These are phyloP conservation scores for Antigone vipio DNA, from an alignment of 2,113 vertebrate genomes.

Conservation along the genomic window DNA sequence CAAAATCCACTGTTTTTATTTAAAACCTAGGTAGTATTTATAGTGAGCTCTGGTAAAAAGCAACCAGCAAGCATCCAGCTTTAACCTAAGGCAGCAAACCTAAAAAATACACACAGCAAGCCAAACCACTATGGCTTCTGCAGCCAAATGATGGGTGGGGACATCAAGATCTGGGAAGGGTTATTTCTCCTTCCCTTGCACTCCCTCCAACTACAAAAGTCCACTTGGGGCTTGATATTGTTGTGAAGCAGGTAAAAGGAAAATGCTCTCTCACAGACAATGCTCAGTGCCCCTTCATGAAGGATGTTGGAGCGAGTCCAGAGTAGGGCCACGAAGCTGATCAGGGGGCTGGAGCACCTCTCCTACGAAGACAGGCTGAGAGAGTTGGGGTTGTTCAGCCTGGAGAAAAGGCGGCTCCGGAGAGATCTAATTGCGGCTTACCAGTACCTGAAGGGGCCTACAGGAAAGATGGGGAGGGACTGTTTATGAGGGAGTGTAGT, in stretches of 20 bases:
- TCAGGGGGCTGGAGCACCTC: too few relatives aligned
- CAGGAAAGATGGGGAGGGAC: too few relatives aligned
- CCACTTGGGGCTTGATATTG: background rate
- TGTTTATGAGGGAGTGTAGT: too few relatives aligned
- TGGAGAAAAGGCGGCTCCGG: too few relatives aligned
- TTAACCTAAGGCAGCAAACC: slow-evolving; percentile 17
- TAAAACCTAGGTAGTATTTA: slow-evolving; percentile 25
- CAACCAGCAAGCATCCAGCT: background rate
- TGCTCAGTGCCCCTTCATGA: background rate
- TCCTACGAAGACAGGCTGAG: too few relatives aligned
- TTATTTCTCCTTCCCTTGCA: background rate
- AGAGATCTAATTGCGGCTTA: too few relatives aligned
- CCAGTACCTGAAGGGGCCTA: too few relatives aligned
- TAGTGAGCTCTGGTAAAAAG: slow-evolving; percentile 22
- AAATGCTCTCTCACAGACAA: background rate
- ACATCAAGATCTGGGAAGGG: background rate
- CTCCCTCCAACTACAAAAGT: background rate
- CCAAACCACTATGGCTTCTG: slow-evolving; percentile 20
- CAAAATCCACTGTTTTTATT: slow-evolving; percentile 18
- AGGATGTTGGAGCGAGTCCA: background rate
- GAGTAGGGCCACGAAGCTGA: too few relatives aligned
- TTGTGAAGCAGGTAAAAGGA: background rate
- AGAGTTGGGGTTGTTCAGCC: too few relatives aligned
- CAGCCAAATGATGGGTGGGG: slow-evolving; percentile 10
- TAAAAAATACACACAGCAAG: slow-evolving; percentile 15